Conservation (phyloP, 2,797 vertebrate genomes). For the Rhabdomys pumilio region DNA sequence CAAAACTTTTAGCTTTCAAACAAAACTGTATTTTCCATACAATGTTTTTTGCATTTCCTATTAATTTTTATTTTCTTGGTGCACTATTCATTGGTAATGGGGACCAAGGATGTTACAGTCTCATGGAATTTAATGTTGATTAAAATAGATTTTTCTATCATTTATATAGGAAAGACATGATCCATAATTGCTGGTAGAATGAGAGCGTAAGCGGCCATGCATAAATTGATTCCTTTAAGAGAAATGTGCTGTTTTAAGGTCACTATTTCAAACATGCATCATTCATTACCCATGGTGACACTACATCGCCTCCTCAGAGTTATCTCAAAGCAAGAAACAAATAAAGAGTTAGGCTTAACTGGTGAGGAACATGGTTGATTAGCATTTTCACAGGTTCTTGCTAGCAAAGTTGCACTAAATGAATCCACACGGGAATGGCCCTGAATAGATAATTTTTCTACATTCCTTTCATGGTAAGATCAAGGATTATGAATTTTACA, state of each 20-base stretch:
- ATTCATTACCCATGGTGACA: constrained; percentile 83
- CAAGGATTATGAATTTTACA: constrained; percentile 77
- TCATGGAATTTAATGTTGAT: constrained; percentile 77
- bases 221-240: constrained; percentile 83
- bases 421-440: constrained; percentile 75
- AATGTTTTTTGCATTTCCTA: not conserved
- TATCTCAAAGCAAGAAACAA: constrained; percentile 80
- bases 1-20: constrained; percentile 61
- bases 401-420: constrained; percentile 81
- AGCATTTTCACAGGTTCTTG: constrained; percentile 83
- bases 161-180: constrained; percentile 75
- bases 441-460: constrained; percentile 75
- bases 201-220: constrained; percentile 62
- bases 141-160: constrained; percentile 83
- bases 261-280: constrained; percentile 80
- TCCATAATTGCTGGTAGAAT: constrained; percentile 77
- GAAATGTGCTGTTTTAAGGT: constrained; percentile 81
- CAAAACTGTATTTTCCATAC: not conserved
- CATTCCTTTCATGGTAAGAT: constrained; percentile 74
- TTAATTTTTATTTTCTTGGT: constrained; percentile 73
- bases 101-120: constrained; percentile 58
- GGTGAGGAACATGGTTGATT: constrained; percentile 77
- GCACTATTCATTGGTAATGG: constrained; percentile 45
- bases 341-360: constrained; percentile 73
- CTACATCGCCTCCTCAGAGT: constrained; percentile 72